These are phyloP conservation scores for Labeo calbasu DNA, from an alignment of 2,797 vertebrate genomes.

Conservation along the genomic window DNA sequence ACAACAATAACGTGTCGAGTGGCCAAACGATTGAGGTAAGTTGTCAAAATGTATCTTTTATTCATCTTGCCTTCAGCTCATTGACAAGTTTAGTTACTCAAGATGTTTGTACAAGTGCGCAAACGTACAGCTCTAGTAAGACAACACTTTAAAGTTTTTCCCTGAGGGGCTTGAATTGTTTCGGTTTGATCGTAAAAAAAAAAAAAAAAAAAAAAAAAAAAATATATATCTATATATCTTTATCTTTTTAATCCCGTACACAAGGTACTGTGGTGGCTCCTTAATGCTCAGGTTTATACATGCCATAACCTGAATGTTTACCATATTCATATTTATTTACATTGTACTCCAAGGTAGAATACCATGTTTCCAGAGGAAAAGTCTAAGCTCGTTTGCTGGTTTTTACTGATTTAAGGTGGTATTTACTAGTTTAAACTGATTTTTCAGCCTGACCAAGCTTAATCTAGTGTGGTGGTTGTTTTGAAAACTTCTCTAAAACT, in stretches of 20 bases:
- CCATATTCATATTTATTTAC: not conserved
- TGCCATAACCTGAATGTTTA: not conserved
- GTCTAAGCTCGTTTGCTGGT: not conserved
- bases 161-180: not conserved
- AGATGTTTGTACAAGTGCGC: not conserved
- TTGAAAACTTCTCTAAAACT: not conserved
- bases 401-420: not conserved
- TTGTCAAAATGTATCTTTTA: not conserved
- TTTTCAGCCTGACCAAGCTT: not conserved
- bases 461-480: not conserved
- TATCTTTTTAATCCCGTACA: not conserved
- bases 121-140: not conserved
- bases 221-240: too few species aligned
- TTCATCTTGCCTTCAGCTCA: not conserved
- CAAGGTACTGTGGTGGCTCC: not conserved
- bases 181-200: not conserved
- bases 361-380: not conserved
- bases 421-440: not conserved
- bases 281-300: not conserved
- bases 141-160: not conserved
- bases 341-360: not conserved
- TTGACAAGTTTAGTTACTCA: not conserved
- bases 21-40: conserved; percentile 13
- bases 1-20: conserved; percentile 36
- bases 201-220: too few species aligned